Conservation (phyloP, 2,888 invertebrate genomes). For the Petrophora chlorosata region DNA sequence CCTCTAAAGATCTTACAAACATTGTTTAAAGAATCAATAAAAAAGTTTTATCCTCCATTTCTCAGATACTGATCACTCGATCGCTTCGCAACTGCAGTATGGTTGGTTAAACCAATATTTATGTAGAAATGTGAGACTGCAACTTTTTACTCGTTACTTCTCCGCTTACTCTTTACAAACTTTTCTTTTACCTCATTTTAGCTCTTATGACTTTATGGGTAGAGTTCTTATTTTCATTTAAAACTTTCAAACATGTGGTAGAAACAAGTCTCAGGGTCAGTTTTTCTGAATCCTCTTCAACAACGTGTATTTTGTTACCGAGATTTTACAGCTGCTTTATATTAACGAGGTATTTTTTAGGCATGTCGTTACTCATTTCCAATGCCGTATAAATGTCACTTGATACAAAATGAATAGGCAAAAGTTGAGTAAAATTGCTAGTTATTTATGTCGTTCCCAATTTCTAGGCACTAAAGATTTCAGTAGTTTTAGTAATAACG, state of each 20-base stretch:
- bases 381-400: slow-evolving; percentile 59
- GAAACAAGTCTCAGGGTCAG: slow-evolving; percentile 40
- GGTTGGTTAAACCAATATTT: slow-evolving; percentile 61
- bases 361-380: slow-evolving; percentile 52
- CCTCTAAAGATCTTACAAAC: too few species aligned
- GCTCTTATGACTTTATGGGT: slow-evolving; percentile 31
- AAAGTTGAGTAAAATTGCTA: slow-evolving; percentile 38
- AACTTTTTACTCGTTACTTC: slow-evolving; percentile 55
- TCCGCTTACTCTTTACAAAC: slow-evolving; percentile 48
- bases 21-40: too few species aligned
- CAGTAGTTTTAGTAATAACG: slow-evolving; percentile 3
- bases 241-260: slow-evolving; percentile 24
- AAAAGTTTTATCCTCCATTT: too few species aligned
- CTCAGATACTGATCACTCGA: slow-evolving; percentile 44
- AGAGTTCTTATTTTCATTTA: slow-evolving; percentile 35
- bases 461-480: slow-evolving; percentile 9
- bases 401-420: slow-evolving; percentile 49
- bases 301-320: slow-evolving; percentile 58
- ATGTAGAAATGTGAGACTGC: slow-evolving; percentile 66
- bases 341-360: slow-evolving; percentile 47
- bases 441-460: slow-evolving; percentile 38
- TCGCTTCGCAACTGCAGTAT: slow-evolving; percentile 44
- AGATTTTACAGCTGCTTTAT: slow-evolving; percentile 58
- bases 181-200: slow-evolving; percentile 13
- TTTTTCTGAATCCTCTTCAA: slow-evolving; percentile 52